Base-by-base conservation (phyloP, 2,797 vertebrate species). In the Xyrichtys novacula region DNA sequence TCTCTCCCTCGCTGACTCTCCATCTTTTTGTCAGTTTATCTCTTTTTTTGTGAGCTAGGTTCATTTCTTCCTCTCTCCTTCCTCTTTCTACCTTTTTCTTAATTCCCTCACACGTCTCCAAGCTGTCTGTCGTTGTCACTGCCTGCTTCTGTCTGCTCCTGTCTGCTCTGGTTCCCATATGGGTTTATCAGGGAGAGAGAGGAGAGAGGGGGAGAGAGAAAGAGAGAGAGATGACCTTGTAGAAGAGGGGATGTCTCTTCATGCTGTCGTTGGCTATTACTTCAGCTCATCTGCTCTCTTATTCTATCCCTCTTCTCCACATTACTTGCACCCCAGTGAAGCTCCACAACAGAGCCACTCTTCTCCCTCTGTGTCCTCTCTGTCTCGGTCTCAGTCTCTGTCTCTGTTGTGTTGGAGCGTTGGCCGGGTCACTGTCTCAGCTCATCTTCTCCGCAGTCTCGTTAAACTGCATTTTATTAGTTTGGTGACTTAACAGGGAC, bases 241-340 rank as follows among this genome's bases (percentile, higher is more conserved):
- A 25, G 64, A 52, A 56, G 61, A 83, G 69, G 53, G 71, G 43
- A 68, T 66, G 81, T 76, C 63, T 78, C 80, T 87, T 84, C 63
- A 78, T 80, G 73, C 84, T 78, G 85, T 88, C 86, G 59, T 62
- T 68, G 71, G 44, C 1, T 58, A 84, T 91, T 86, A 86, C 78
- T 91, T 86, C 84, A 85, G 80, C 86, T 77, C 75, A 19, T 76
- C 32, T 82, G 81, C 81, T 48, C 73, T 71, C 73, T 71, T 73
- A 65, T 74, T 83, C 69, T 54, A 7, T 80, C 52, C 47, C 69
- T 66, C 65, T 71, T 46, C 39, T 75, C 60, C 57, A 31, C 54
- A 75, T 89, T 85, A 84, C 65, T 83, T 42, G 5, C 78, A 69
- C 39, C 66, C 54, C 73, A 76, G 48, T 75, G 81, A 79, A 14